phyloP scores from a whole-genome alignment of 2,113 vertebrate genomes.

The Bufo gargarizans region DNA sequence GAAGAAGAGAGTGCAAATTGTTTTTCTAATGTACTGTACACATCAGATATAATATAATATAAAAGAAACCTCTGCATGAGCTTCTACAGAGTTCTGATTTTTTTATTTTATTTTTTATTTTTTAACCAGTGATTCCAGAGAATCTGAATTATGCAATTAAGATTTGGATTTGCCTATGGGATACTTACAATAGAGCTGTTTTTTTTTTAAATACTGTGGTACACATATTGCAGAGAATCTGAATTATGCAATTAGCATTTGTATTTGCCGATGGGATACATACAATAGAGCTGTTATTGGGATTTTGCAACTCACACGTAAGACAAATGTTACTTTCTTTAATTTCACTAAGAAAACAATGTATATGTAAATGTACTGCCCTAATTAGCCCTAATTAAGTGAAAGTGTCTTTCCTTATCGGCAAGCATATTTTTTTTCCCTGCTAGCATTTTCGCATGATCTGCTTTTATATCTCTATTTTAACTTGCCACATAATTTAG shows the following conservation, averaged over 20 bases:
- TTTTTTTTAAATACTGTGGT: too few relatives aligned
- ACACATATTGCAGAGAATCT: too few relatives aligned
- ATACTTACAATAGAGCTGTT: too few relatives aligned
- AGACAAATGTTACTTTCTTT: slow-evolving; percentile 11
- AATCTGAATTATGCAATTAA: too few relatives aligned
- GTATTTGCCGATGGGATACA: not conserved
- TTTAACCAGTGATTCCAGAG: too few relatives aligned
- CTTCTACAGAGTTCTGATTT: too few relatives aligned
- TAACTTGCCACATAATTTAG: slow-evolving; percentile 48
- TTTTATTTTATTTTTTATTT: too few relatives aligned
- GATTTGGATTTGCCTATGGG: too few relatives aligned
- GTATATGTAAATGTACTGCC: slow-evolving; percentile 15
- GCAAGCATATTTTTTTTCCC: not conserved
- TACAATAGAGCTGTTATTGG: not conserved
- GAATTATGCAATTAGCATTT: not conserved
- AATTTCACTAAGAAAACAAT: slow-evolving; percentile 31
- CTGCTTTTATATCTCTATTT: slow-evolving; percentile 38
- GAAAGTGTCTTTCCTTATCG: slow-evolving; percentile 32
- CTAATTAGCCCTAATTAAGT: slow-evolving; percentile 45
- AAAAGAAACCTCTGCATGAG: too few relatives aligned
- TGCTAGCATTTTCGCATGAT: slow-evolving; percentile 24
- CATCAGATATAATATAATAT: too few relatives aligned
- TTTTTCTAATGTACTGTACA: too few relatives aligned
- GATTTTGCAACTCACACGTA: not conserved
- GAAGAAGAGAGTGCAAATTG: too few relatives aligned